A percentile compares a stretch with the other conserved stretches of the same genome.
Evolutionary conservation across 2,888 invertebrate species (phyloP).

Genomic region (Schizaphis graminum): DNA sequence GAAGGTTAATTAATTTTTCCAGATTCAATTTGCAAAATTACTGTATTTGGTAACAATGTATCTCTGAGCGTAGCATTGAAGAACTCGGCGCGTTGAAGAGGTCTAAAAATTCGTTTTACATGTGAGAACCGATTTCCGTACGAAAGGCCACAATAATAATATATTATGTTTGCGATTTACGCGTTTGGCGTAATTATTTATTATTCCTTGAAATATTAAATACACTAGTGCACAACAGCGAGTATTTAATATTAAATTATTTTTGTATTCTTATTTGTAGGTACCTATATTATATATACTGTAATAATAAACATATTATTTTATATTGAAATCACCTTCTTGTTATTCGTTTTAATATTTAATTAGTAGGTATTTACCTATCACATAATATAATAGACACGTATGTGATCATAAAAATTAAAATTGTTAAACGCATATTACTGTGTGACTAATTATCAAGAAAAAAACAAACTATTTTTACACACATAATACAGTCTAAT

Average conservation of each 20-base stretch:
- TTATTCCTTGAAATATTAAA: neutral
- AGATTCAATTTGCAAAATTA: slow-evolving; percentile 35
- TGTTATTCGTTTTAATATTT: neutral
- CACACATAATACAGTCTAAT: neutral
- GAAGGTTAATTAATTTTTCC: slow-evolving; percentile 58
- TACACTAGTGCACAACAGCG: neutral
- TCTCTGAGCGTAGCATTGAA: neutral
- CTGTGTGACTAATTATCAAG: neutral
- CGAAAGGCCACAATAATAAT: neutral
- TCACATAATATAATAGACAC: neutral
- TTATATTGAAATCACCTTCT: neutral
- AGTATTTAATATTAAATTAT: neutral
- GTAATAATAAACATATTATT: neutral
- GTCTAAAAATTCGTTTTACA: neutral
- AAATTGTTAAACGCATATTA: neutral
- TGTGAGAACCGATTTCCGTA: slow-evolving; percentile 13
- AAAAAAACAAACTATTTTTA: neutral
- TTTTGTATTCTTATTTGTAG: neutral
- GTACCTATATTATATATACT: neutral
- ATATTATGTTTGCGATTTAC: neutral
- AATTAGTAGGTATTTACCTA: neutral
- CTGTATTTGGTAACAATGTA: neutral
- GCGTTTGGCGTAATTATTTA: neutral
- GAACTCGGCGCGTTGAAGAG: neutral
- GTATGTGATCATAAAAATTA: neutral